Base-by-base conservation (phyloP, 1,140 invertebrate genomes). In the Lepidotrigona ventralis region DNA sequence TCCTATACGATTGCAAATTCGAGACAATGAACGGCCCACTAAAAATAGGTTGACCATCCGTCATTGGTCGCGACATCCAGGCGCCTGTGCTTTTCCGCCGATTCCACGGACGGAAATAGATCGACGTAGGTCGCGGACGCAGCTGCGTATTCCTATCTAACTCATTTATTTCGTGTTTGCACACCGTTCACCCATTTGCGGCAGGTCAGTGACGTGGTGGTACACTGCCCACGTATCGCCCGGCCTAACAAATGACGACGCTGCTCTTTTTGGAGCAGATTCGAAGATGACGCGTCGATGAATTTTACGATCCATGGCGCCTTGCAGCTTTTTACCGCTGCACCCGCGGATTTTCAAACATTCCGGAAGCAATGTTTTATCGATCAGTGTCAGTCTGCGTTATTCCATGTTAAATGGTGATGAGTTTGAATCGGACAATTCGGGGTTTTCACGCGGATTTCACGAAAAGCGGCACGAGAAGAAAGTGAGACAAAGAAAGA, bases 111-210 rank as follows among this genome's bases (percentile, higher is more conserved):
- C 87, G 74, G 73, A 81, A 90, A 91, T 90, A 91, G 88, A 90
- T 86, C 84, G 69, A 90, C 89, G 89, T 90, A 88, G 89, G 89
- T 86, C 83, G 85, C 39, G 76, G 54, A 75, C 69, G 72, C 85
- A 80, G 85, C 86, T 85, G 87, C 73, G 81, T 66, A 79, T 81
- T 73, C 84, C 84, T 56, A 66, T 88, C 87, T 82, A 85, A 56
- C n/a, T n/a, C 58, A 84, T 89, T 89, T 89, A 77, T 85, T 77
- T 88, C 66, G 79, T 79, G 79, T 81, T 79, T 78, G 33, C 60
- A 75, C 56, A 88, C 76, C 77, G 87, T 79, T 81, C 66, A 21
- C n/a, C 83, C 75, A 77, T 86, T 86, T 86, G 79, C 51, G 81
- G 81, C 39, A 86, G 88, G 88, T 89, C 87, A 89, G 88, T 88